phyloP scores from a whole-genome alignment of 2,113 vertebrate genomes.

The Girardinichthys multiradiatus region DNA sequence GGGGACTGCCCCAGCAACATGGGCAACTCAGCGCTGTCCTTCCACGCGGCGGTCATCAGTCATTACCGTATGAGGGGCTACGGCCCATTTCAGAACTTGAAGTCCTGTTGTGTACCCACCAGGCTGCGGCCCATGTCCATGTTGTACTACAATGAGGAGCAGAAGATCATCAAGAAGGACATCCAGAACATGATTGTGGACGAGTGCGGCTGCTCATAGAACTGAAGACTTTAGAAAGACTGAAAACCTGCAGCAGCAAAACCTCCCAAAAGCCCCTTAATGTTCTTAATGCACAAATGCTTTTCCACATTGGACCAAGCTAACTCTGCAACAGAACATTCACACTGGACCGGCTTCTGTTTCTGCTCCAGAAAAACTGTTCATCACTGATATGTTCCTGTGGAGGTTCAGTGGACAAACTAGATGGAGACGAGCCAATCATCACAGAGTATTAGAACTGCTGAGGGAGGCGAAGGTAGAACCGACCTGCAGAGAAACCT shows the following conservation, averaged over 20 bases:
- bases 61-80: conserved; percentile 95
- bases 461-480: conserved; percentile 71
- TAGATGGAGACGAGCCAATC: conserved; percentile 93
- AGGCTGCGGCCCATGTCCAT: conserved; percentile 96
- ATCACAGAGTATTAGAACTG: conserved; percentile 55
- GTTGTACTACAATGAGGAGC: conserved; percentile 96
- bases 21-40: conserved; percentile 89
- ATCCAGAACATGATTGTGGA: conserved; percentile 99
- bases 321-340: conserved; percentile 89
- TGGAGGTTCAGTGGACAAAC: conserved; percentile 80
- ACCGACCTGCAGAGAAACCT: conserved; percentile 77
- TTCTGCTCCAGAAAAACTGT: neutral
- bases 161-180: conserved; percentile 98
- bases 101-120: conserved; percentile 95
- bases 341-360: conserved; percentile 37
- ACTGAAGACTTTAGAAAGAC: neutral
- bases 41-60: conserved; percentile 95
- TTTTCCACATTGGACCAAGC: conserved; percentile 81
- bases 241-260: neutral
- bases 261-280: neutral
- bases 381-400: conserved; percentile 30
- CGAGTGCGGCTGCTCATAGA: conserved; percentile 94
- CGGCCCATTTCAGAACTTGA: conserved; percentile 90
- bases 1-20: conserved; percentile 94
- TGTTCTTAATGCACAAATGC: neutral